Evolutionary conservation across 2,113 vertebrate genomes (phyloP), one percentile per base, ranked within the genome.

Genomic region (Oreochromis niloticus): DNA sequence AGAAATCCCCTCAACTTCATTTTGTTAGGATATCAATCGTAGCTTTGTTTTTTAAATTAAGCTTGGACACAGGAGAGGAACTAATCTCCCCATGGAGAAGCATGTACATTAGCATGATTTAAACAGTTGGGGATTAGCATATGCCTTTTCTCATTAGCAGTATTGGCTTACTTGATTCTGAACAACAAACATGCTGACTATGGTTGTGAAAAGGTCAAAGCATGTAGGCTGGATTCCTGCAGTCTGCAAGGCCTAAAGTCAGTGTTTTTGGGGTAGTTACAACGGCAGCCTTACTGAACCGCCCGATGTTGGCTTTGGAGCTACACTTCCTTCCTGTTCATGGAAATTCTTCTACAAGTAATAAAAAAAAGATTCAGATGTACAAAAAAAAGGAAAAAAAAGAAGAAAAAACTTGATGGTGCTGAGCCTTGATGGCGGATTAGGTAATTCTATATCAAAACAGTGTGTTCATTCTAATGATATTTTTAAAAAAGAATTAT

Each of bases 291-390:
- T 94, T 75, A 2, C 86, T 94, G 91, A 94, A 92, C 81, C 87
- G 34, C 80, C 87, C 19, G 14, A 56, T 96, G 95, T 96, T 95
- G 94, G 90, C 93, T 95, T 94, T 95, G 94, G 95, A 95, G 80
- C 81, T 80, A 32, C 61, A 89, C 82, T 92, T 95, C 94, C 94
- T 96, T 96, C 95, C 94, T 96, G 94, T 94, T 96, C 95, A 94
- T 93, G 93, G 90, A 96, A 93, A 93, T 94, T 89, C 46, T 82
- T 81, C 50, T 83, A 81, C 86, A 88, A 93, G 89, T 73, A 46
- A 92, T 83, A 0, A 34, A 92, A 92, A 82, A 85, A 71, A 73
- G 10, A 91, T 94, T 87, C 71, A 90, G 81, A 88, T 2, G 3
- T 17, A 54, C 52, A 79, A 88, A 50, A 81, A 86, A 87, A 57